Base-by-base conservation (phyloP, 1,140 invertebrate genomes). In the Lordiphosa clarofinis region DNA sequence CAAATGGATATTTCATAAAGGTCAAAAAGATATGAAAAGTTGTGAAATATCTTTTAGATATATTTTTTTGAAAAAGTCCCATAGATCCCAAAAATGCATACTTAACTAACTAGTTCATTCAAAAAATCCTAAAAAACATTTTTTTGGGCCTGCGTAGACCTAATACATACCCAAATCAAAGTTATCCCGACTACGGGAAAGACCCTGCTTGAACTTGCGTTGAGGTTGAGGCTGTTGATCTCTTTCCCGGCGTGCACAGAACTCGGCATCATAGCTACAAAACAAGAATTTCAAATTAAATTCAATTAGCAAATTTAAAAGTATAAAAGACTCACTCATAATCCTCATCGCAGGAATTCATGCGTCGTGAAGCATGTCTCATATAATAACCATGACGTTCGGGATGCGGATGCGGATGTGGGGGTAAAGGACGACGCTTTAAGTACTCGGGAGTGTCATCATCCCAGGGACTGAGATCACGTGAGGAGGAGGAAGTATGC, bases 381-480 rank as follows among this genome's bases (percentile, higher is more conserved):
- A 88, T 86, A 38, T 89, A 89, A 50, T 87, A 89, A 4, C 82
- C 88, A 55, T 88, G 88, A 1, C 82, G 52, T 44, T 87, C 79
- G 8, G 82, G 40, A 15, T 56, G 55, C 19, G 56, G 56, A 40
- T 58, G 63, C 0, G 62, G 38, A 49, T 66, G 73, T 1, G 48
- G 60, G 21, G 63, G 53, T 33, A 63, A n/a, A 12, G 63, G 64
- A 6, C 61, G 61, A 9, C 73, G 58, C 65, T 86, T 88, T 1
- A 78, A 59, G 73, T 87, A 88, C 39, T 88, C 87, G 0, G 90
- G 89, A 0, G 91, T 90, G 50, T 93, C 93, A 64, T 94, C 93
- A 54, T 94, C 93, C 93, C 93, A 94, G 4, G 93, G 93, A 40
- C 93, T 94, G 38, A 93, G 90, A 81, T 94, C 93, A 4, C 93